Percentiles rank a stretch among this genome's conserved stretches.
phyloP scores from a whole-genome alignment of 1,140 invertebrate genomes.

The Neelides sp. region DNA sequence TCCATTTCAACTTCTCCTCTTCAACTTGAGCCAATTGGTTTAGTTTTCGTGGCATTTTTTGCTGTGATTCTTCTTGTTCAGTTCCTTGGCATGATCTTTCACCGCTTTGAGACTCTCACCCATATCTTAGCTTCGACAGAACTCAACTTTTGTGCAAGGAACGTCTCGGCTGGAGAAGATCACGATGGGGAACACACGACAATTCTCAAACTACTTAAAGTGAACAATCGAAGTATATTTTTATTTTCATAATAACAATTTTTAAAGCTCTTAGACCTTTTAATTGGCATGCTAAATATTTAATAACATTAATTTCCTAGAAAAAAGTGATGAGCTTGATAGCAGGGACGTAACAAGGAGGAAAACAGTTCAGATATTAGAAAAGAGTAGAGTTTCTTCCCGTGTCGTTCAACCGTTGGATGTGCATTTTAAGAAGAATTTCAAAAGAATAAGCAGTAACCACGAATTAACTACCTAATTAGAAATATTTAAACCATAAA shows the following conservation, averaged over 20 bases:
- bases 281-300: not conserved
- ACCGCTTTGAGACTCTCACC: constrained; percentile 50
- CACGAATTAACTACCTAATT: too few relatives aligned
- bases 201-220: constrained; percentile 29
- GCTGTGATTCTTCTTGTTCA: constrained; percentile 46
- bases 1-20: not conserved
- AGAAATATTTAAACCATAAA: too few relatives aligned
- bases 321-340: constrained; percentile 69
- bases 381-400: constrained; percentile 74
- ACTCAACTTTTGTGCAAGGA: constrained; percentile 56
- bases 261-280: too few relatives aligned
- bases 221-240: too few relatives aligned
- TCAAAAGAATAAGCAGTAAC: constrained; percentile 44
- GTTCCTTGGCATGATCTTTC: constrained; percentile 50
- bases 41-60: constrained; percentile 49
- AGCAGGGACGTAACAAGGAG: constrained; percentile 63
- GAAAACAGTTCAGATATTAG: constrained; percentile 80
- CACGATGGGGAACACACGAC: constrained; percentile 27
- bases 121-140: constrained; percentile 82
- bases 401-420: constrained; percentile 82
- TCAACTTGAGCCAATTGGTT: constrained; percentile 45
- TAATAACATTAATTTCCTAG: constrained; percentile 41
- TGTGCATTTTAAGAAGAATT: constrained; percentile 83
- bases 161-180: constrained; percentile 11
- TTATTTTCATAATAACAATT: too few relatives aligned